Evolutionary conservation across 1,140 invertebrate species (phyloP).

Genomic region (Lepidurus packardi): DNA sequence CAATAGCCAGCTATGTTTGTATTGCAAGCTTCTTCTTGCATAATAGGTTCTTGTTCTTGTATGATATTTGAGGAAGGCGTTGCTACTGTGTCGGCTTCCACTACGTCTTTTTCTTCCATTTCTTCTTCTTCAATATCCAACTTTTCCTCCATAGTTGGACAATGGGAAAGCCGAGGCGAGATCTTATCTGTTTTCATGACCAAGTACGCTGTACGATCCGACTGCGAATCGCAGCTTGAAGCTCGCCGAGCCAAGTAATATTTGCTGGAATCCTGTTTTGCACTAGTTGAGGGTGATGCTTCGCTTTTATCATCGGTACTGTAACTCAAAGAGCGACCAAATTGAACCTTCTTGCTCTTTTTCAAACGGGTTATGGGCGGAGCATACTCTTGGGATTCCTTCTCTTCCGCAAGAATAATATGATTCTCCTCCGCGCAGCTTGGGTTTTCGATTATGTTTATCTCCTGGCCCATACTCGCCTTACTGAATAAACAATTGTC

Average conservation of each 20-base stretch:
- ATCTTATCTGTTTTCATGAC: background rate
- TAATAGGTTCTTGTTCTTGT: background rate
- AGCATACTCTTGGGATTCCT: background rate
- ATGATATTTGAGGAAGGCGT: no score
- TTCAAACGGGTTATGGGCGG: background rate
- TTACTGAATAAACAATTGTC: background rate
- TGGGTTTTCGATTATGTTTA: constrained; percentile 16
- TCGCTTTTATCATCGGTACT: background rate
- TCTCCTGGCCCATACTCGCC: background rate
- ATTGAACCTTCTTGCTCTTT: background rate
- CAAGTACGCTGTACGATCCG: background rate
- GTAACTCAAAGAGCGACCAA: constrained; percentile 3
- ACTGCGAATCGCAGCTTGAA: background rate
- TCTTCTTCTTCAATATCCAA: background rate
- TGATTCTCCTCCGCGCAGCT: background rate
- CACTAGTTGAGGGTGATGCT: background rate
- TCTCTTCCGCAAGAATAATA: background rate
- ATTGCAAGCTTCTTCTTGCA: background rate
- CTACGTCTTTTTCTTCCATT: background rate
- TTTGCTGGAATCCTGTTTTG: background rate
- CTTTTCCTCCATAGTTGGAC: background rate
- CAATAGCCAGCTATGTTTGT: no score
- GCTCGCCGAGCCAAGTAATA: background rate
- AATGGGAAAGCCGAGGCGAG: background rate
- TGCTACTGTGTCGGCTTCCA: background rate